Conservation (phyloP, 2,888 invertebrate species). For the Pseudanteris insignis region DNA sequence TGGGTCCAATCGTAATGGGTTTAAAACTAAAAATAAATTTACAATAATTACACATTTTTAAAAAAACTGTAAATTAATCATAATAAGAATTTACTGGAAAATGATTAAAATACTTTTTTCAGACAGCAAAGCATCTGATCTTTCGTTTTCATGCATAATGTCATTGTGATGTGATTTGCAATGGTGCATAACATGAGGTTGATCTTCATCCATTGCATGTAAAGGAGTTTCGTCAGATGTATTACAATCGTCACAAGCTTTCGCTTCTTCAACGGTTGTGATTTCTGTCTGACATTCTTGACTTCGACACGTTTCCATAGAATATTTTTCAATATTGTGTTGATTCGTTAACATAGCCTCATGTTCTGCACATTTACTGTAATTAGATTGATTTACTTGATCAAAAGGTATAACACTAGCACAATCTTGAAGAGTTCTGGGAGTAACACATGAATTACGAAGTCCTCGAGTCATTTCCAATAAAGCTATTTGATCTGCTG, state of each 20-base stretch:
- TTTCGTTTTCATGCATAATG: constrained; percentile 43
- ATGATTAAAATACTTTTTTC: constrained; percentile 38
- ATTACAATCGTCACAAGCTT: constrained; percentile 24
- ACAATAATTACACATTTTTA: no score
- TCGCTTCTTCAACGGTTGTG: constrained; percentile 34
- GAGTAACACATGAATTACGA: constrained; percentile 46
- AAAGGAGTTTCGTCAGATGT: constrained; percentile 25
- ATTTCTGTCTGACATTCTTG: constrained; percentile 57
- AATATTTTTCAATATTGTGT: constrained; percentile 7
- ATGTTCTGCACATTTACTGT: constrained; percentile 10
- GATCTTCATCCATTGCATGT: no score
- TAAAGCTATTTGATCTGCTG: constrained; percentile 70
- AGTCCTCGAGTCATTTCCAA: constrained; percentile 67
- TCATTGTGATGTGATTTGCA: constrained; percentile 50
- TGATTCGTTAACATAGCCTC: constrained; percentile 5
- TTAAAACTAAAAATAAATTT: constrained; percentile 15
- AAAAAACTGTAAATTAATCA: no score
- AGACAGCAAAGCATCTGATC: constrained; percentile 34
- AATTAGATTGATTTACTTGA: constrained; percentile 13
- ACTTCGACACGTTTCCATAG: constrained; percentile 42
- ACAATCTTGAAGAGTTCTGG: constrained; percentile 38
- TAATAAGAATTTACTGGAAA: no score
- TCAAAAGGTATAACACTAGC: constrained; percentile 10
- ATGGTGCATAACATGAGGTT: constrained; percentile 52
- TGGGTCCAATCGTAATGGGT: constrained; percentile 47